Evolutionary conservation across 2,888 invertebrate species (phyloP).

Genomic region (Eristalinus aeneus): DNA sequence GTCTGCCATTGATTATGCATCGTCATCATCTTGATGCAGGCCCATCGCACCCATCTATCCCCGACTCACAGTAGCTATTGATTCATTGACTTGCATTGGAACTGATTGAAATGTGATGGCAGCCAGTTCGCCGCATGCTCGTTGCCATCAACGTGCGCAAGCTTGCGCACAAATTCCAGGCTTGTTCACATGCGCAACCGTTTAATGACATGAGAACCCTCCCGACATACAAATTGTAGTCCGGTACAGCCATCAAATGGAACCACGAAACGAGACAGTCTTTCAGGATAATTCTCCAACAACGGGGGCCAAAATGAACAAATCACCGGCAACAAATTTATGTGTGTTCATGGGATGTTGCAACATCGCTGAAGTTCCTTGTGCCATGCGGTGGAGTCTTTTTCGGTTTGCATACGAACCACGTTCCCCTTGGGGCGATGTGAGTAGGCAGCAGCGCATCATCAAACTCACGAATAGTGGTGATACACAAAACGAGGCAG

Average conservation of each 20-base stretch:
- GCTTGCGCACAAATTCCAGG: constrained; percentile 44
- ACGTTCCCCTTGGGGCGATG: neutral
- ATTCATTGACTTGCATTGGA: constrained; percentile 58
- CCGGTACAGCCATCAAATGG: constrained; percentile 53
- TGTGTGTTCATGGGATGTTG: constrained; percentile 67
- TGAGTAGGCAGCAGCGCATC: constrained; percentile 23
- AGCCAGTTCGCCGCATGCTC: neutral
- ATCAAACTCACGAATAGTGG: constrained; percentile 34
- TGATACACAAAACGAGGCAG: constrained; percentile 16
- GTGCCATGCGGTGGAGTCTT: constrained; percentile 18
- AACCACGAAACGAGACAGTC: constrained; percentile 34
- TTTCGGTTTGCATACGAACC: constrained; percentile 37
- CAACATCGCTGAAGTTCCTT: constrained; percentile 65
- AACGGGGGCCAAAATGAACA: constrained; percentile 50
- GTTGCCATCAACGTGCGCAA: neutral
- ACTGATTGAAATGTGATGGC: constrained; percentile 25
- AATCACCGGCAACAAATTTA: constrained; percentile 70
- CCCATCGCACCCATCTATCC: constrained; percentile 30
- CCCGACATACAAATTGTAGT: constrained; percentile 45
- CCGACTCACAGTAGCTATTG: constrained; percentile 29
- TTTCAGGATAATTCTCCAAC: constrained; percentile 45
- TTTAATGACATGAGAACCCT: constrained; percentile 46
- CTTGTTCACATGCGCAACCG: constrained; percentile 58
- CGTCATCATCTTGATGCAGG: constrained; percentile 46
- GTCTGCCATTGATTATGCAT: constrained; percentile 38